Evolutionary conservation across 2,113 vertebrate species (phyloP).

Genomic region (Gallinago jamesoni): DNA sequence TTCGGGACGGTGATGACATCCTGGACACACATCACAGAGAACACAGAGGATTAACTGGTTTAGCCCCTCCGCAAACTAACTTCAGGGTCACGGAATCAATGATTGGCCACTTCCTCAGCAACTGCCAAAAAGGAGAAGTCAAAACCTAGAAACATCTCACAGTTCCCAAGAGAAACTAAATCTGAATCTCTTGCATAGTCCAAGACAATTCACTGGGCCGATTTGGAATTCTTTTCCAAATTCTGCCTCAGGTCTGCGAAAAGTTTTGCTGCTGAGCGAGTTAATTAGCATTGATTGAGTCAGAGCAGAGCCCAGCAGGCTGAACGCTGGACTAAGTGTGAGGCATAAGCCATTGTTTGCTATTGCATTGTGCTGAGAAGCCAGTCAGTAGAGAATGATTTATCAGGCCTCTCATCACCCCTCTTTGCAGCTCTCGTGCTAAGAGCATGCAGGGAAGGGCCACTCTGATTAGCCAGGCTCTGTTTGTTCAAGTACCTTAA

Average conservation of each 20-base stretch:
- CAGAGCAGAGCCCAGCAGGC: not conserved
- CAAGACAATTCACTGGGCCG: not conserved
- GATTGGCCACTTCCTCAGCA: not conserved
- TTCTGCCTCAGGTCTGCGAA: not conserved
- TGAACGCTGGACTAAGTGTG: not conserved
- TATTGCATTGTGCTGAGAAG: not conserved
- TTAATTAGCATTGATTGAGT: not conserved
- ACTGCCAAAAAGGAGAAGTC: not conserved
- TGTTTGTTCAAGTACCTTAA: not conserved
- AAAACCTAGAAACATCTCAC: not conserved
- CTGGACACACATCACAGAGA: slow-evolving; percentile 26
- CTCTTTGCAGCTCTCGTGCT: not conserved
- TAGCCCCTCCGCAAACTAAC: not conserved
- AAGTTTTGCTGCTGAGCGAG: not conserved
- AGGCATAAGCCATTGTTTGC: not conserved
- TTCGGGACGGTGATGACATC: slow-evolving; percentile 58
- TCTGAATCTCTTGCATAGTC: not conserved
- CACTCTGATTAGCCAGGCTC: not conserved
- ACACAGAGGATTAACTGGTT: not conserved
- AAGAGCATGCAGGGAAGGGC: not conserved
- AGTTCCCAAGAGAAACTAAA: not conserved
- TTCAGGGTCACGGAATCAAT: not conserved
- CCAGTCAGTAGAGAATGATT: not conserved
- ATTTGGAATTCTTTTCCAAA: not conserved
- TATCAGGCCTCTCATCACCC: not conserved